Conservation (phyloP, 2,888 invertebrate genomes). For the Anoplius nigerrimus region DNA sequence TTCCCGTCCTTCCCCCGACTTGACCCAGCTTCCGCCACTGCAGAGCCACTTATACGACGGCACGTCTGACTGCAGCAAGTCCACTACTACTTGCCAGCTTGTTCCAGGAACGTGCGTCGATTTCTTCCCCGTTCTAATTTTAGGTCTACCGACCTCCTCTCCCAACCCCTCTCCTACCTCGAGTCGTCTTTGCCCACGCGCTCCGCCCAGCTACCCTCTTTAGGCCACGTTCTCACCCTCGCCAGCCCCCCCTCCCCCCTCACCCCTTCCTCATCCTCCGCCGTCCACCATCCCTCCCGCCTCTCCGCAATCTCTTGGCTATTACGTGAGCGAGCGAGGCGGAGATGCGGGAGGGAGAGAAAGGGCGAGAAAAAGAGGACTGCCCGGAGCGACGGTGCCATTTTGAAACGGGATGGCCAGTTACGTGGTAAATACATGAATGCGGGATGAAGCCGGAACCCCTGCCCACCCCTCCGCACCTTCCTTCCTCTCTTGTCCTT, state of each 20-base stretch:
- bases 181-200: too few relatives aligned
- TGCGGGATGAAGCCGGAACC: constrained; percentile 32
- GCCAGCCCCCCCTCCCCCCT: neutral
- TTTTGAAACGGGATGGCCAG: constrained; percentile 37
- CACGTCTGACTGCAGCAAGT: constrained; percentile 58
- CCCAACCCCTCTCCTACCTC: constrained; percentile 29
- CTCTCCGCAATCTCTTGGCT: neutral
- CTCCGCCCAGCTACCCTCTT: neutral
- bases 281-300: neutral
- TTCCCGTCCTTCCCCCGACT: constrained; percentile 27
- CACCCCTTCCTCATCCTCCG: neutral
- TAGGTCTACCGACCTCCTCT: constrained; percentile 25
- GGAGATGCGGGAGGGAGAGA: neutral
- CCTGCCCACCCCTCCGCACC: too few relatives aligned
- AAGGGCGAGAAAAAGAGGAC: neutral
- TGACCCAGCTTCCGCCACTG: constrained; percentile 48
- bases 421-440: constrained; percentile 53
- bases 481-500: too few relatives aligned
- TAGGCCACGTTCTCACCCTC: neutral
- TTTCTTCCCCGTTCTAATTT: constrained; percentile 56
- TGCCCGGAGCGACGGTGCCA: constrained; percentile 17
- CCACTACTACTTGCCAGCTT: constrained; percentile 56
- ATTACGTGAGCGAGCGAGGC: neutral
- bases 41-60: constrained; percentile 47
- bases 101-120: constrained; percentile 64